These are phyloP conservation scores for Takifugu bimaculatus DNA, from an alignment of 2,113 vertebrate genomes.

Conservation along the genomic window DNA sequence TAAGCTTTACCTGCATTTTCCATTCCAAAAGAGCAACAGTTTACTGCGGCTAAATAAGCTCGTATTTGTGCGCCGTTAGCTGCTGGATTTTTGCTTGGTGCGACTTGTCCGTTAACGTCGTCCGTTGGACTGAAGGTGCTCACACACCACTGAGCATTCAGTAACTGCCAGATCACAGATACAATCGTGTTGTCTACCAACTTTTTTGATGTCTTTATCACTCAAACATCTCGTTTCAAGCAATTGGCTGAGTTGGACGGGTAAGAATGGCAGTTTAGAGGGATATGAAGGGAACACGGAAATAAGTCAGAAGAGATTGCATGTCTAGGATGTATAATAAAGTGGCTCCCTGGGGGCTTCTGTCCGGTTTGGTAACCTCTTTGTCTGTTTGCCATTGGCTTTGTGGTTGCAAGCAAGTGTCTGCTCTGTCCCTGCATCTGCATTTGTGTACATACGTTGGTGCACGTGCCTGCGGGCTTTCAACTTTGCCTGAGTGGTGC, in stretches of 20 bases:
- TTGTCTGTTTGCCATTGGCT: slow-evolving; percentile 54
- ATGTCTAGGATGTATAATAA: slow-evolving; percentile 50
- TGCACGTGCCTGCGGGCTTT: slow-evolving; percentile 10
- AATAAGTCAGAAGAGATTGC: slow-evolving; percentile 47
- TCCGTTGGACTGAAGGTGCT: slow-evolving; percentile 50
- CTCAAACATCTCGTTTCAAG: slow-evolving; percentile 32
- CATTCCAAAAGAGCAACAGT: slow-evolving; percentile 27
- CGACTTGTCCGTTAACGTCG: slow-evolving; percentile 46
- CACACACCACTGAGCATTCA: slow-evolving; percentile 20
- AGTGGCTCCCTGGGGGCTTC: slow-evolving; percentile 43
- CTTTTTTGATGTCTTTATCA: slow-evolving; percentile 46
- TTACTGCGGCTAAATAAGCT: slow-evolving; percentile 72
- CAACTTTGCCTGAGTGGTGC: not conserved
- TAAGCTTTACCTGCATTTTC: slow-evolving; percentile 37
- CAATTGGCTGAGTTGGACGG: slow-evolving; percentile 34
- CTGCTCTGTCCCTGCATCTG: slow-evolving; percentile 1
- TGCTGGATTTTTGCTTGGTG: slow-evolving; percentile 40
- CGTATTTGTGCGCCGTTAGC: slow-evolving; percentile 54
- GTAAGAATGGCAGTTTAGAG: slow-evolving; percentile 45
- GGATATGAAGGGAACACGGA: slow-evolving; percentile 16
- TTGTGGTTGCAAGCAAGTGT: slow-evolving; percentile 20
- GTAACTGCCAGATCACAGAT: slow-evolving; percentile 38
- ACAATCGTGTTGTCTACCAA: slow-evolving; percentile 10
- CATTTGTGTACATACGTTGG: slow-evolving; percentile 5
- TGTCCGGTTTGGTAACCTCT: slow-evolving; percentile 39